Evolutionary conservation across 2,888 invertebrate genomes (phyloP).

Genomic region (Agrilus cyanescens): DNA sequence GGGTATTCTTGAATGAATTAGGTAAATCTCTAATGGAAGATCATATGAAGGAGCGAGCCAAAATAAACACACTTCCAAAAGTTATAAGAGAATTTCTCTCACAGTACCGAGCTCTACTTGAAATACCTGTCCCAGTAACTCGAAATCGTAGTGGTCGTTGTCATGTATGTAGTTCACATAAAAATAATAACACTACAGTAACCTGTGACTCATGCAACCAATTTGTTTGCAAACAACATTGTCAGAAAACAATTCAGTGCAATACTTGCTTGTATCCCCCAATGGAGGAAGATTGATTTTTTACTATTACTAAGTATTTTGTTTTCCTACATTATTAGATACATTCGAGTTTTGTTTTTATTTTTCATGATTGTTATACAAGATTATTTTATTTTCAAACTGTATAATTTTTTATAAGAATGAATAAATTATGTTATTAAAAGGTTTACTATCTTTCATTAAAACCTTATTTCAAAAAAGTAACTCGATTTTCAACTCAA

Average conservation of each 20-base stretch:
- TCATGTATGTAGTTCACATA: conserved; percentile 4
- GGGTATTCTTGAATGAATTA: conserved; percentile 12
- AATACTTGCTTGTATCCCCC: neutral
- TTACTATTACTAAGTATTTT: too few relatives aligned
- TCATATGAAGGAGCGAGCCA: conserved; percentile 9
- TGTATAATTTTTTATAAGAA: too few relatives aligned
- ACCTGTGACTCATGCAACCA: conserved; percentile 1
- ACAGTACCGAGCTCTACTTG: neutral
- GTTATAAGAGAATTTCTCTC: conserved; percentile 8
- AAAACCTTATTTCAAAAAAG: too few relatives aligned
- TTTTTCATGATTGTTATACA: too few relatives aligned
- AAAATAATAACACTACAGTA: conserved; percentile 3
- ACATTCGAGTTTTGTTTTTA: too few relatives aligned
- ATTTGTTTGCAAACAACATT: conserved; percentile 3
- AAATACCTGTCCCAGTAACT: conserved; percentile 1
- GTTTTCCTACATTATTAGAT: too few relatives aligned
- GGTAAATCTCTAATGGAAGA: conserved; percentile 12
- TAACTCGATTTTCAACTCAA: too few relatives aligned
- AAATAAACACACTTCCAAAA: conserved; percentile 8
- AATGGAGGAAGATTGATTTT: conserved; percentile 2
- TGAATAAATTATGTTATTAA: too few relatives aligned
- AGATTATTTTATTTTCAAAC: too few relatives aligned
- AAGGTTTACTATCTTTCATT: too few relatives aligned
- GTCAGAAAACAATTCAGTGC: conserved; percentile 1
- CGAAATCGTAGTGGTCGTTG: too few relatives aligned